phyloP scores from a whole-genome alignment of 2,113 vertebrate genomes.

The Cynopterus brachyotis region DNA sequence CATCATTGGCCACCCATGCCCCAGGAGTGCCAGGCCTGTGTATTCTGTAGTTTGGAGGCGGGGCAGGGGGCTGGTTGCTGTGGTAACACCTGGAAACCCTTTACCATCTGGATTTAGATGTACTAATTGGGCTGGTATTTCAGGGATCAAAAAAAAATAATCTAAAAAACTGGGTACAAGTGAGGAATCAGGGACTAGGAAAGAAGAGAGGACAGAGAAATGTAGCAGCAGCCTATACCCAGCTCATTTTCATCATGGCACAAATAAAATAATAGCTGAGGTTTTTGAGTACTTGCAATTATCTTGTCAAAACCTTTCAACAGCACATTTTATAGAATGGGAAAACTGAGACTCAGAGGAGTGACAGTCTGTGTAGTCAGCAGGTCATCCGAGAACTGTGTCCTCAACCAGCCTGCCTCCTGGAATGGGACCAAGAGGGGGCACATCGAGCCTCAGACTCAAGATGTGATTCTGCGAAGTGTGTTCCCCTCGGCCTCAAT shows the following conservation, averaged over 20 bases:
- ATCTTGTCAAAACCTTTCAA: neutral
- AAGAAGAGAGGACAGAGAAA: neutral
- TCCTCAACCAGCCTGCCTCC: neutral
- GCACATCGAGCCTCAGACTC: neutral
- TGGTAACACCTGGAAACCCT: neutral
- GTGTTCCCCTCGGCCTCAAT: neutral
- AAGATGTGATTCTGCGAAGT: neutral
- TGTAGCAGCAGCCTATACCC: fast-evolving
- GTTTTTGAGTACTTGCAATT: neutral
- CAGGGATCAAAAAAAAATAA: too few relatives aligned
- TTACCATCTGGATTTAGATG: neutral
- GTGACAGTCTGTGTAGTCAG: fast-evolving
- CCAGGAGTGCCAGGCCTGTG: neutral
- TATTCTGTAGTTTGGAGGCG: neutral
- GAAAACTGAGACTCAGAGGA: neutral
- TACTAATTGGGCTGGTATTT: neutral
- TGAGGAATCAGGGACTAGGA: neutral
- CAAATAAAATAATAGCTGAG: neutral
- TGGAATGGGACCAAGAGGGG: neutral
- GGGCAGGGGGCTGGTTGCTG: neutral
- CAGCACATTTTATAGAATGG: neutral
- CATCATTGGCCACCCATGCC: fast-evolving
- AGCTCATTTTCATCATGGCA: neutral
- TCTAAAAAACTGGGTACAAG: neutral
- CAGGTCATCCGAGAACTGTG: neutral